phyloP scores from a whole-genome alignment of 2,888 invertebrate genomes.

The Heteromyza rotundicornis region DNA sequence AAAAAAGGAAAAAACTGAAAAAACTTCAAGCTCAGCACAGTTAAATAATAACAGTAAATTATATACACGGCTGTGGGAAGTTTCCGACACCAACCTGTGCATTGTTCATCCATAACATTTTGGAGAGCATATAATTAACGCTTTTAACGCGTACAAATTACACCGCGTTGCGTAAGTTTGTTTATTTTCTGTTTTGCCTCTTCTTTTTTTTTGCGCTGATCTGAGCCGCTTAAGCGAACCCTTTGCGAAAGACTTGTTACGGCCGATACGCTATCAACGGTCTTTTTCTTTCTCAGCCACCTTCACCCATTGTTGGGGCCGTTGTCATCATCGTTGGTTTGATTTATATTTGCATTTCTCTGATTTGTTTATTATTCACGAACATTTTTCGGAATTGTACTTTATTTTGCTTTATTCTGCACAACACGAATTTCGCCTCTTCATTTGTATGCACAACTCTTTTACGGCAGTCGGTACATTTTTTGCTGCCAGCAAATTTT shows the following conservation, averaged over 20 bases:
- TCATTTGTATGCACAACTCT: conserved; percentile 1
- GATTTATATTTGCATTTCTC: conserved; percentile 1
- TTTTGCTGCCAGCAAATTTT: background rate
- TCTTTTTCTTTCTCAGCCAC: background rate
- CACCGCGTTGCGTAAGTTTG: background rate
- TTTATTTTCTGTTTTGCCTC: too few relatives aligned
- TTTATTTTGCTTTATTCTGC: background rate
- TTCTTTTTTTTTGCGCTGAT: too few relatives aligned
- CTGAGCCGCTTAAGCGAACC: too few relatives aligned
- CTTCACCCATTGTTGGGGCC: background rate
- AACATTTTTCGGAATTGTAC: background rate
- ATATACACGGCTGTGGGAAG: too few relatives aligned
- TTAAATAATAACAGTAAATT: too few relatives aligned
- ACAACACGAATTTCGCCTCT: background rate
- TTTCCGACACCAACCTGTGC: too few relatives aligned
- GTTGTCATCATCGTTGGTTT: background rate
- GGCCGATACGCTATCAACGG: too few relatives aligned
- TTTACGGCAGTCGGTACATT: background rate
- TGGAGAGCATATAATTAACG: background rate
- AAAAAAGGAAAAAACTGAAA: too few relatives aligned
- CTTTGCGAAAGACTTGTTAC: too few relatives aligned
- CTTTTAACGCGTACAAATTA: background rate
- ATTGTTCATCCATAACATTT: background rate
- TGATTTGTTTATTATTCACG: too few relatives aligned
- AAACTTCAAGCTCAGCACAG: too few relatives aligned